Base-by-base conservation (phyloP, 1,140 invertebrate genomes). In the Thalassaphorura encarpata region DNA sequence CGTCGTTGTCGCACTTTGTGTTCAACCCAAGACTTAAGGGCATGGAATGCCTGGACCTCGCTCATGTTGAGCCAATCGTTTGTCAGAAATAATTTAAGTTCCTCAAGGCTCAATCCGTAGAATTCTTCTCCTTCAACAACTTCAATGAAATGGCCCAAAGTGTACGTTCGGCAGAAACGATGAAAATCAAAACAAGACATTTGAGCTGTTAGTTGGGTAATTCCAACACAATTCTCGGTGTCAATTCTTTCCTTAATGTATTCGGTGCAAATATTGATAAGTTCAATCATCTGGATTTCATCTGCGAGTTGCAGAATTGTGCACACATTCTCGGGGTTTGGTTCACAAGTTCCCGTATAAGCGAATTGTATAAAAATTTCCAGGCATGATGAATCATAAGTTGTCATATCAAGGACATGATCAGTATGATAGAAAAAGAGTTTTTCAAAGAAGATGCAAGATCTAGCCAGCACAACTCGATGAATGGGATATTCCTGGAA, bases 1-100 rank as follows among this genome's bases (percentile, higher is more conserved):
- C 69, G 70, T 54, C 81, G 71, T 29, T 72, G 71, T 26, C 74
- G 68, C 4, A 41, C 47, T 1, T 53, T 29, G n/a, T 33, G 26
- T 18, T 57, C 52, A 0, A 52, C 27, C 82, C 83, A 85, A 21
- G 69, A 74, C 76, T 77, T 75, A 19, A 83, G 69, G 1, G 80
- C 79, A 66, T 81, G 75, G 66, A 83, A 84, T 23, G 83, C 81
- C 33, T 76, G 71, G 69, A 83, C 81, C 69, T 85, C 83, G 53
- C 75, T 77, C 1, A 83, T 81, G 68, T 87, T 87, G 2, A 89
- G 69, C 62, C 83, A 77, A 67, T 88, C 80, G 61, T 79, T 75
- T 39, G 68, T 66, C 43, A 82, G 68, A 52, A 82, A 71, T 45
- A 75, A 71, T 58, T 73, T 69, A 24, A 82, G 66, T 60, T 81